phyloP scores from a whole-genome alignment of 2,113 vertebrate genomes.

The Silurus glanis region DNA sequence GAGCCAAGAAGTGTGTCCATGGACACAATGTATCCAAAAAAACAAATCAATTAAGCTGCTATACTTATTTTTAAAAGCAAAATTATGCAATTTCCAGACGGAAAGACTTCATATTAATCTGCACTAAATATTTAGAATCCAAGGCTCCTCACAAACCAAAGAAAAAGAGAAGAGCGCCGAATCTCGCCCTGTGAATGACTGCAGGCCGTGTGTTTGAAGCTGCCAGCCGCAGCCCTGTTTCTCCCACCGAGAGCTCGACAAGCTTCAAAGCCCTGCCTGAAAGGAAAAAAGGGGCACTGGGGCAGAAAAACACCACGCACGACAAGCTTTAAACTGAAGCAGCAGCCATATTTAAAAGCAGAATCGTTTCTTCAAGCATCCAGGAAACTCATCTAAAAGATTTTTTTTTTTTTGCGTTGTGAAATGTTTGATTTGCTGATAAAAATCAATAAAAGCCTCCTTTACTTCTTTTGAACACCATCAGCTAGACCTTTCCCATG shows the following conservation, averaged over 20 bases:
- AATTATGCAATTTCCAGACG: too few relatives aligned
- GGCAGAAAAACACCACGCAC: constrained; percentile 8
- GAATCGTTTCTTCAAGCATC: background rate
- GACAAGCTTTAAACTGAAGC: background rate
- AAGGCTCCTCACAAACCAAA: constrained; percentile 26
- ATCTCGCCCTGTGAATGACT: constrained; percentile 26
- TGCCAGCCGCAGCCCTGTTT: constrained; percentile 7
- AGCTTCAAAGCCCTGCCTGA: constrained; percentile 45
- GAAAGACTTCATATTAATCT: background rate
- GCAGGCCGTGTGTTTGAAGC: constrained; percentile 47
- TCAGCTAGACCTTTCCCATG: background rate
- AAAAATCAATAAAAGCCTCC: background rate
- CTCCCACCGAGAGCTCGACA: background rate
- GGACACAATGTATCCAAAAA: too few relatives aligned
- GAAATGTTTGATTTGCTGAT: background rate
- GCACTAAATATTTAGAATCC: background rate
- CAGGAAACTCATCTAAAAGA: background rate
- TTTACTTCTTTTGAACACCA: background rate
- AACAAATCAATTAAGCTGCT: too few relatives aligned
- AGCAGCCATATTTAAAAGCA: background rate
- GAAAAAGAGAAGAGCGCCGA: background rate
- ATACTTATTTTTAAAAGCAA: too few relatives aligned
- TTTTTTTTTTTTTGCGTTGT: background rate
- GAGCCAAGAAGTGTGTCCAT: too few relatives aligned
- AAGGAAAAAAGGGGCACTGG: background rate